Evolutionary conservation across 1,140 invertebrate species (phyloP).

Genomic region (Diploscapter pachys): DNA sequence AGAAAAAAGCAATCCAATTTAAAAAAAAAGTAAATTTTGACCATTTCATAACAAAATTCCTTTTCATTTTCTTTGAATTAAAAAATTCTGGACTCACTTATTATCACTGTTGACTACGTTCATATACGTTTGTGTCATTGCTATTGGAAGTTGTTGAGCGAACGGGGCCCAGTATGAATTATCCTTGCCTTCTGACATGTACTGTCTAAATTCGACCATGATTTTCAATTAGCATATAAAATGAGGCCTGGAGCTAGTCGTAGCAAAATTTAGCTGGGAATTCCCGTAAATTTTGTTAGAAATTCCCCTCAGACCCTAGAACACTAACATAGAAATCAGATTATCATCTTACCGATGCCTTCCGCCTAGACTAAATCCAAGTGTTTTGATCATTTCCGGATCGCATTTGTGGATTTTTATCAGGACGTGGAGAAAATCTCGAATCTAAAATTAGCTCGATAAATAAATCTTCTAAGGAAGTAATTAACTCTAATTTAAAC

Average conservation of each 20-base stretch:
- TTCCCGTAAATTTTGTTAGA: too few species aligned
- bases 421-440: constrained; percentile 33
- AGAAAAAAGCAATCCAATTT: too few species aligned
- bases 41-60: too few species aligned
- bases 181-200: constrained; percentile 36
- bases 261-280: too few species aligned
- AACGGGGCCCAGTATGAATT: constrained; percentile 36
- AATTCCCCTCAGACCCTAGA: too few species aligned
- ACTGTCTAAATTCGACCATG: constrained; percentile 13
- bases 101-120: constrained; percentile 19
- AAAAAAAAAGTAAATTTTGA: too few species aligned
- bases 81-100: background rate
- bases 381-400: constrained; percentile 32
- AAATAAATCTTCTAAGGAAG: too few species aligned
- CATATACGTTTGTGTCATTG: constrained; percentile 24
- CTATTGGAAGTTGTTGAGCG: constrained; percentile 32
- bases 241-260: too few species aligned
- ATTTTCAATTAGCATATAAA: background rate
- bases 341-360: constrained; percentile 3
- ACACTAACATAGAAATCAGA: too few species aligned
- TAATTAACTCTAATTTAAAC: too few species aligned
- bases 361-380: constrained; percentile 26
- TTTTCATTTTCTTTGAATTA: background rate
- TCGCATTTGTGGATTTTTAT: constrained; percentile 38
- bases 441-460: constrained; percentile 1